These are phyloP conservation scores for Pseudobourletiella spinata DNA, from an alignment of 1,140 invertebrate genomes.

Conservation along the genomic window DNA sequence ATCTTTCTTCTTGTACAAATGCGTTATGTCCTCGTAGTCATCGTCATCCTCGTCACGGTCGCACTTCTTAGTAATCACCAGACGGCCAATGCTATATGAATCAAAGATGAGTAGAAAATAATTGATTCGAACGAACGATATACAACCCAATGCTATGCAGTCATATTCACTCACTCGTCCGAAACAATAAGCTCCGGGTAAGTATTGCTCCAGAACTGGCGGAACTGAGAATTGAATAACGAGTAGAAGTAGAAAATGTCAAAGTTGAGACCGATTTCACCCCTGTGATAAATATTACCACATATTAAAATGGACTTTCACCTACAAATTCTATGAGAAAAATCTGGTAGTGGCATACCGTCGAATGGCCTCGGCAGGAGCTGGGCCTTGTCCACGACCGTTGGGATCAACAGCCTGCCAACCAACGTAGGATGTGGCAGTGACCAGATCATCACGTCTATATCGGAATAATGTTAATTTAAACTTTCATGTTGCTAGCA, in stretches of 20 bases:
- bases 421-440: conserved; percentile 39
- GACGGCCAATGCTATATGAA: conserved; percentile 43
- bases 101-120: conserved; percentile 6
- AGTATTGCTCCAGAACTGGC: conserved; percentile 39
- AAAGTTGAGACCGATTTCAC: conserved; percentile 45
- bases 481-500: too few species aligned
- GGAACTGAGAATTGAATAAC: conserved; percentile 49
- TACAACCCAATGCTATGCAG: neutral
- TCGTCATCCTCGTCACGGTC: conserved; percentile 39
- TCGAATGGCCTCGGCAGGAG: conserved; percentile 46
- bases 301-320: neutral
- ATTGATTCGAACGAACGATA: neutral
- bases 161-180: conserved; percentile 36
- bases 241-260: conserved; percentile 48
- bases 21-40: conserved; percentile 43
- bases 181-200: conserved; percentile 37
- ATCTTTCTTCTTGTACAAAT: conserved; percentile 44
- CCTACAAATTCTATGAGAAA: neutral
- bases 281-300: conserved; percentile 36
- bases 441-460: conserved; percentile 47
- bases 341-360: neutral
- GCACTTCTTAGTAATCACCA: conserved; percentile 45
- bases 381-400: conserved; percentile 48
- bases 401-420: conserved; percentile 49
- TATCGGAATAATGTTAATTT: too few species aligned